Conservation (phyloP, 2,797 vertebrate genomes). For the Melanotaenia boesemani region DNA sequence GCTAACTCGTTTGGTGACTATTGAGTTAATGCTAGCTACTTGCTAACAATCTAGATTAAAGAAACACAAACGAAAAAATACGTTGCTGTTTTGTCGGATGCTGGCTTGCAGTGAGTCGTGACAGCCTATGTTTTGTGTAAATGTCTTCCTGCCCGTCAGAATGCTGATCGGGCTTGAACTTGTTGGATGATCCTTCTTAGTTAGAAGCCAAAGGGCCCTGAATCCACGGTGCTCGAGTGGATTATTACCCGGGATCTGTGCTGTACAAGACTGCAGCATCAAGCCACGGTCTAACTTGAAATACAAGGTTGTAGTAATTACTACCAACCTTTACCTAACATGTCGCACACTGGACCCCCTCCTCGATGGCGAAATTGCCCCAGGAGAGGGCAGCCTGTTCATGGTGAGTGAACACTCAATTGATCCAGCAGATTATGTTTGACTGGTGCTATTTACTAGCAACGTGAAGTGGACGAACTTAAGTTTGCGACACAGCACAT, state of each 20-base stretch:
- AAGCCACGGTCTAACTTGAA: constrained; percentile 12
- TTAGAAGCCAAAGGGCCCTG: constrained; percentile 51
- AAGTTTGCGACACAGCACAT: background rate
- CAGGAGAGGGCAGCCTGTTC: constrained; percentile 93
- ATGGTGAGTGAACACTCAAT: constrained; percentile 82
- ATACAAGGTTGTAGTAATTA: constrained; percentile 4
- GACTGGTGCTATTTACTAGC: constrained; percentile 1
- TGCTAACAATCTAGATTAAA: constrained; percentile 42
- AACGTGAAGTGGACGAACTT: background rate
- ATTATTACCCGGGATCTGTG: constrained; percentile 33
- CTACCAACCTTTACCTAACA: constrained; percentile 31
- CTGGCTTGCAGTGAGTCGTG: constrained; percentile 8
- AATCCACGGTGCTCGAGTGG: constrained; percentile 67
- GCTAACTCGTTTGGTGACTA: constrained; percentile 24
- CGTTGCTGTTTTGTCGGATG: background rate
- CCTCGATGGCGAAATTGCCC: constrained; percentile 96
- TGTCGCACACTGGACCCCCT: constrained; percentile 94
- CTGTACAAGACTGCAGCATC: constrained; percentile 10
- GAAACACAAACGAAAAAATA: constrained; percentile 18
- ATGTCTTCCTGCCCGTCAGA: constrained; percentile 24
- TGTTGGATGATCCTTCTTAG: constrained; percentile 48
- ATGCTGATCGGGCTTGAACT: constrained; percentile 33
- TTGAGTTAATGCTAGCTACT: constrained; percentile 44
- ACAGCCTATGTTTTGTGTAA: constrained; percentile 13
- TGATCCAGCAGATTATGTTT: background rate